Conservation (phyloP, 2,797 vertebrate species). For the Eidolon dupreanum region DNA sequence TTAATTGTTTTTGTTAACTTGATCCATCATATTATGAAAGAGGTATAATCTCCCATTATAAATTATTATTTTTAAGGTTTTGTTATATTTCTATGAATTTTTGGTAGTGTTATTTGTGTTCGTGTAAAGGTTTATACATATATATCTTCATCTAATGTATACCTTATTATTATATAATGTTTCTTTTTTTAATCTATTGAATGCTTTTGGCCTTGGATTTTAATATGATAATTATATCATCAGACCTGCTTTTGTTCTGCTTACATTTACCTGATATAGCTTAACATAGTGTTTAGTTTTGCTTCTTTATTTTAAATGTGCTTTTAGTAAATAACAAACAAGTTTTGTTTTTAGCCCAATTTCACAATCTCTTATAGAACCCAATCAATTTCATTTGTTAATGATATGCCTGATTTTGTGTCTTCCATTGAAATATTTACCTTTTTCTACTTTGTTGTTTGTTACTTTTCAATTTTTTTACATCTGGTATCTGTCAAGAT, state of each 20-base stretch:
- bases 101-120: background rate
- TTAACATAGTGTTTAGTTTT: background rate
- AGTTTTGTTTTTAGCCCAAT: background rate
- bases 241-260: background rate
- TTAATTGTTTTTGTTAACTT: background rate
- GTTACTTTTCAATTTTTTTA: background rate
- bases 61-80: conserved; percentile 9
- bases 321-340: background rate
- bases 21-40: background rate
- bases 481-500: background rate
- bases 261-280: background rate
- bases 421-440: background rate
- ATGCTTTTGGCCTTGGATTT: conserved; percentile 18
- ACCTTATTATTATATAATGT: background rate
- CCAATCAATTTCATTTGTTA: background rate
- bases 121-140: background rate
- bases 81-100: background rate
- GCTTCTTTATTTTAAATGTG: background rate
- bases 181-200: background rate
- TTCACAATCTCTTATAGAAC: background rate
- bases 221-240: background rate
- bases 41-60: background rate
- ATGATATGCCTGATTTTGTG: background rate
- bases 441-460: background rate
- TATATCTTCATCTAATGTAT: background rate